phyloP scores from a whole-genome alignment of 1,140 invertebrate genomes.

The Drosophila elegans region DNA sequence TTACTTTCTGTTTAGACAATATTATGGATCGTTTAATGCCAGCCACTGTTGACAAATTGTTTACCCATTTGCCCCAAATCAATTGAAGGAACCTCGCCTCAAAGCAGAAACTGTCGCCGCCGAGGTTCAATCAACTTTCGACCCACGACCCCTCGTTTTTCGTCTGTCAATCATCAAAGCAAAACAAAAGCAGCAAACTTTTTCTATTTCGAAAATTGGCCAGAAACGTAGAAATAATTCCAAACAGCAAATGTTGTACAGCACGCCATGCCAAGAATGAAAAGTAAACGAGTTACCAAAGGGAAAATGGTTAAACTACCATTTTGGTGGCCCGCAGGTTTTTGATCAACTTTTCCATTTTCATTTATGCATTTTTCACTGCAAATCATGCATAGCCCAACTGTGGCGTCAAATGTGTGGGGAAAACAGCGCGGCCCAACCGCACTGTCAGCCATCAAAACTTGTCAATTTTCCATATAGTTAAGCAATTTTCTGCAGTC shows the following conservation, averaged over 20 bases:
- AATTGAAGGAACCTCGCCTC: conserved; percentile 38
- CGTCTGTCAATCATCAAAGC: conserved; percentile 30
- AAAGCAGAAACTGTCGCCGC: conserved; percentile 36
- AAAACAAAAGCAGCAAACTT: conserved; percentile 54
- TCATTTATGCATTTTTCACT: conserved; percentile 62
- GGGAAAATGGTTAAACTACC: conserved; percentile 34
- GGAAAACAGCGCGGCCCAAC: conserved; percentile 37
- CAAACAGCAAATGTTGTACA: conserved; percentile 48
- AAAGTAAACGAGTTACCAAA: conserved; percentile 34
- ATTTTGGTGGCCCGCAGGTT: conserved; percentile 41
- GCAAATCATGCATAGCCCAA: conserved; percentile 53
- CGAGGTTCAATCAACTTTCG: conserved; percentile 55
- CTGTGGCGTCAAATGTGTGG: not conserved
- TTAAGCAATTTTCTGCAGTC: conserved; percentile 73
- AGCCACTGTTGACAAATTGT: conserved; percentile 50
- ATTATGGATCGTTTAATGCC: conserved; percentile 59
- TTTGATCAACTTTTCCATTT: conserved; percentile 59
- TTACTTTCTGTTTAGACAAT: conserved; percentile 61
- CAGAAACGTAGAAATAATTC: conserved; percentile 70
- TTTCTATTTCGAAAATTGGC: conserved; percentile 76
- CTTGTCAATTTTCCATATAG: conserved; percentile 82
- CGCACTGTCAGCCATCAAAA: conserved; percentile 76
- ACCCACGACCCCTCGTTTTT: conserved; percentile 2
- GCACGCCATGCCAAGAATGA: conserved; percentile 64
- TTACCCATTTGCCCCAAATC: conserved; percentile 64